Conservation (phyloP, 2,797 vertebrate species). For the Phataginus tetradactyla region DNA sequence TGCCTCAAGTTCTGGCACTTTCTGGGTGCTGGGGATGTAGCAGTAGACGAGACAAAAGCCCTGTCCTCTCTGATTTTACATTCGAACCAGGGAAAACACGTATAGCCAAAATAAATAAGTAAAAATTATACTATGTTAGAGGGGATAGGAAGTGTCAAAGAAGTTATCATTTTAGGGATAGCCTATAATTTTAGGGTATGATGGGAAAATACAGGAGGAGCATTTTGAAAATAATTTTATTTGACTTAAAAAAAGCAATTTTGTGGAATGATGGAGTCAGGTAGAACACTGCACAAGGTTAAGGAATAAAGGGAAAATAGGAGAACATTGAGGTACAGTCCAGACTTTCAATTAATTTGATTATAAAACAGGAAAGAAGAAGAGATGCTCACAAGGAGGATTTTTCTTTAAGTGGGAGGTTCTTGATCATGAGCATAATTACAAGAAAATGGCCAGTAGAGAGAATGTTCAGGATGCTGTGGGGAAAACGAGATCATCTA, state of each 20-base stretch:
- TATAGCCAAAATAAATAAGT: not conserved
- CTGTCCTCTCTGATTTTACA: not conserved
- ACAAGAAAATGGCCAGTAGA: not conserved
- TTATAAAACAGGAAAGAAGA: not conserved
- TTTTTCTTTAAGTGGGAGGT: not conserved
- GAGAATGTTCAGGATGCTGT: not conserved
- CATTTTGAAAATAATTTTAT: not conserved
- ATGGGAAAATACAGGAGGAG: not conserved
- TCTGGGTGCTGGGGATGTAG: not conserved
- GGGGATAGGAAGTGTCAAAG: not conserved
- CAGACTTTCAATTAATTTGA: not conserved
- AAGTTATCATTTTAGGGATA: conserved; percentile 37
- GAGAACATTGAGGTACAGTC: not conserved
- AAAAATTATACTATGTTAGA: not conserved
- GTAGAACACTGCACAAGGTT: not conserved
- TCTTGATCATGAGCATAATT: conserved; percentile 5
- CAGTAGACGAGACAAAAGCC: not conserved
- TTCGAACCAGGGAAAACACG: conserved; percentile 2
- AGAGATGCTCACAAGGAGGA: not conserved
- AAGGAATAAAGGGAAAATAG: not conserved
- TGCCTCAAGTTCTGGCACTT: not conserved
- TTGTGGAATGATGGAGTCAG: not conserved
- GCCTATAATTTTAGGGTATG: not conserved
- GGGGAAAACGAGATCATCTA: not conserved
- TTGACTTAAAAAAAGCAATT: not conserved